These are phyloP conservation scores for Sebastes taczanowskii DNA, from an alignment of 2,797 vertebrate species.

Conservation along the genomic window DNA sequence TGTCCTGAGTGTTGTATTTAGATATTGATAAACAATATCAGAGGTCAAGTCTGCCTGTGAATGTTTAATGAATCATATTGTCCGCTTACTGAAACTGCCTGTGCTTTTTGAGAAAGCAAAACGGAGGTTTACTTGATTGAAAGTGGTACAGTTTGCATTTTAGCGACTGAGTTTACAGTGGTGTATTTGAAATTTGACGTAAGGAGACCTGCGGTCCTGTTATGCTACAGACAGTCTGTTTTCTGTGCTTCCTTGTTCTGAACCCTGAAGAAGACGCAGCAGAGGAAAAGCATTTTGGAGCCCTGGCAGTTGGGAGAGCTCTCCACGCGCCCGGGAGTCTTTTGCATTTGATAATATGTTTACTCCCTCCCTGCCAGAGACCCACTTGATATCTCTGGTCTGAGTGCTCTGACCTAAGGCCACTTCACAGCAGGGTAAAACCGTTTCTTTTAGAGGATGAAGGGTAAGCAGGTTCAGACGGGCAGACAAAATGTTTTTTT, in stretches of 20 bases:
- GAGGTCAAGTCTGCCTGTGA: neutral
- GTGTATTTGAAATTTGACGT: constrained; percentile 11
- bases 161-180: neutral
- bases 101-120: neutral
- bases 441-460: constrained; percentile 6
- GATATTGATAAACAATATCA: constrained; percentile 2
- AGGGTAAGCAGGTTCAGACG: constrained; percentile 11
- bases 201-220: constrained; percentile 20
- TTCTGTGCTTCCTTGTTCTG: constrained; percentile 47
- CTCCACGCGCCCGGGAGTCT: constrained; percentile 33
- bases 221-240: constrained; percentile 27
- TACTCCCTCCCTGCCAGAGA: constrained; percentile 60
- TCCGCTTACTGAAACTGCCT: neutral
- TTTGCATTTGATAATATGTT: constrained; percentile 64
- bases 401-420: constrained; percentile 47
- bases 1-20: constrained; percentile 5
- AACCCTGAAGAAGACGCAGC: constrained; percentile 30
- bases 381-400: constrained; percentile 58
- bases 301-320: constrained; percentile 32
- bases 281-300: constrained; percentile 28
- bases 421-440: constrained; percentile 23
- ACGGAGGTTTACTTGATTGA: neutral
- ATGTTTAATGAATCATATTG: neutral
- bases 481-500: neutral
- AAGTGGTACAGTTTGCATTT: constrained; percentile 4